Conservation (phyloP, 1,140 invertebrate genomes). For the Monomorium pharaonis region DNA sequence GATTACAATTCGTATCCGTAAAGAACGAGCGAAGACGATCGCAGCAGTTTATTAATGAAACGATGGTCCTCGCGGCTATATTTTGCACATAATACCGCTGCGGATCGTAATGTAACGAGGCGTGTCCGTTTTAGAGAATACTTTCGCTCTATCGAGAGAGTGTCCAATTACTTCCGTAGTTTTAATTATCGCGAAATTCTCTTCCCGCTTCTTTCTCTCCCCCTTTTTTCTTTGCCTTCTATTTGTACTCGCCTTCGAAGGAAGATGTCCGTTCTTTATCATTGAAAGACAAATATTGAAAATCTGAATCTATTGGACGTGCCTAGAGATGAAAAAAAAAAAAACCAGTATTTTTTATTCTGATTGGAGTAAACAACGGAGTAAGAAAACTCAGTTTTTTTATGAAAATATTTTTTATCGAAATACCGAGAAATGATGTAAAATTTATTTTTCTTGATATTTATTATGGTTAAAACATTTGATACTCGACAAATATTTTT, state of each 20-base stretch:
- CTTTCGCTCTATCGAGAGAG: conserved; percentile 28
- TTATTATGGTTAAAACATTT: no score
- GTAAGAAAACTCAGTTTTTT: no score
- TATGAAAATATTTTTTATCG: no score
- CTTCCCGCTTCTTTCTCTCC: not conserved
- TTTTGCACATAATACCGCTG: not conserved
- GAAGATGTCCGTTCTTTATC: not conserved
- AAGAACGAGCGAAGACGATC: conserved; percentile 31
- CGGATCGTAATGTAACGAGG: conserved; percentile 5
- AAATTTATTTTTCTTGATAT: no score
- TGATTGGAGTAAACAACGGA: no score
- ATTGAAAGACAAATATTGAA: not conserved
- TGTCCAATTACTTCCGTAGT: conserved; percentile 42
- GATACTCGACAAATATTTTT: no score
- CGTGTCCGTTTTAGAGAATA: conserved; percentile 26
- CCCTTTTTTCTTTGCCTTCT: not conserved
- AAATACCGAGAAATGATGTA: no score
- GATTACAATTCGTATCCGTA: conserved; percentile 34
- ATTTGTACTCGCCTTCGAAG: not conserved
- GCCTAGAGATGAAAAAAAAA: no score
- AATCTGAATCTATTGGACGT: no score
- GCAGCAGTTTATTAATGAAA: conserved; percentile 29
- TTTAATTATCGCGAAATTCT: conserved; percentile 36
- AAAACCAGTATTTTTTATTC: no score
- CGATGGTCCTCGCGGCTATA: conserved; percentile 1